phyloP scores from a whole-genome alignment of 1,140 invertebrate genomes.

The Idris sp. region DNA sequence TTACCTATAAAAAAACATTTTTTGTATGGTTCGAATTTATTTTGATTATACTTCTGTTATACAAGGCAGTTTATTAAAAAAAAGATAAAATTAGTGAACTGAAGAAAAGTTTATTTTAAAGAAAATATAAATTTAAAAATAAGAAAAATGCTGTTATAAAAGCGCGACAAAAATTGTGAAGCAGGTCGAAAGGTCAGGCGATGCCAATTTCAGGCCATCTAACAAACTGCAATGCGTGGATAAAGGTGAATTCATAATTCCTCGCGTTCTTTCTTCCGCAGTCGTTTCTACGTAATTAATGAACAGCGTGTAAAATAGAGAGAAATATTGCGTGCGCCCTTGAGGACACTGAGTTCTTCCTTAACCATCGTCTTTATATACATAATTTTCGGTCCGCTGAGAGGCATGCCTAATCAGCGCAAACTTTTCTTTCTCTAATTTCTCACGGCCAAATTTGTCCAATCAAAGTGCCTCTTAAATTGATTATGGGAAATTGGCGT shows the following conservation, averaged over 20 bases:
- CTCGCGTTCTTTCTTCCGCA: slow-evolving; percentile 66
- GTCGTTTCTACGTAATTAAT: slow-evolving; percentile 69
- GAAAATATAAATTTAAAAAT: too few species aligned
- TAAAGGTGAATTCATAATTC: slow-evolving; percentile 73
- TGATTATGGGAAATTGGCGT: slow-evolving; percentile 21
- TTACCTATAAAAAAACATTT: too few species aligned
- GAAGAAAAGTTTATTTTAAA: too few species aligned
- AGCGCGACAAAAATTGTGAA: slow-evolving; percentile 31
- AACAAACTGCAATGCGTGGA: slow-evolving; percentile 64
- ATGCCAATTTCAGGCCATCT: slow-evolving; percentile 54
- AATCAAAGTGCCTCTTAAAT: slow-evolving; percentile 15
- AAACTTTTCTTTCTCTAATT: slow-evolving; percentile 54
- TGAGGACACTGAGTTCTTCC: slow-evolving; percentile 67
- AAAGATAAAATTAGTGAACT: too few species aligned
- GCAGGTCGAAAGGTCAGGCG: slow-evolving; percentile 37
- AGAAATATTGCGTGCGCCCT: slow-evolving; percentile 72
- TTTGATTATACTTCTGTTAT: too few species aligned
- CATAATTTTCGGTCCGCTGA: slow-evolving; percentile 62
- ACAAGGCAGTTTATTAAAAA: too few species aligned
- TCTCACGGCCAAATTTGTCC: slow-evolving; percentile 33
- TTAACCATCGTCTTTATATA: slow-evolving; percentile 48
- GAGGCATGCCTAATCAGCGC: slow-evolving; percentile 55
- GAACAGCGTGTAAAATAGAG: slow-evolving; percentile 72
- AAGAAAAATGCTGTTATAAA: too few species aligned
- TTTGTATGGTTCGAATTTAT: too few species aligned